Evolutionary conservation across 2,888 invertebrate species (phyloP).

Genomic region (Dermolepida albohirtum): DNA sequence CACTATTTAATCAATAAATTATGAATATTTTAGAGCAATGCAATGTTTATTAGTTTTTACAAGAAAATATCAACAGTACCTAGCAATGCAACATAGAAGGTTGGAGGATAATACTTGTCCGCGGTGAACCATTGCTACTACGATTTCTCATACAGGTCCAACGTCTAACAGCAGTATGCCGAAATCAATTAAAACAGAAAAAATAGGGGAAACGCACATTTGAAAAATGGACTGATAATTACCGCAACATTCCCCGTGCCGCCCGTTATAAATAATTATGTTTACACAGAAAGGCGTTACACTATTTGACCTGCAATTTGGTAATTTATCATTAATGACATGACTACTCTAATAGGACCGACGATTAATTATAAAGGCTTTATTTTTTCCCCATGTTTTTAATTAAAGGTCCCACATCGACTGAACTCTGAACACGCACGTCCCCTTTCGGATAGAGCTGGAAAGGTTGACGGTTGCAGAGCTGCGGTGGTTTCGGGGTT

Average conservation of each 20-base stretch:
- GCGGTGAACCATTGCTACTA: not conserved
- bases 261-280: conserved; percentile 45
- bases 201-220: conserved; percentile 21
- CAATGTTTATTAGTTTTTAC: too few species aligned
- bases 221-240: conserved; percentile 45
- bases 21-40: too few species aligned
- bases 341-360: conserved; percentile 33
- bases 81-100: too few species aligned
- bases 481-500: conserved; percentile 28
- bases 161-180: not conserved
- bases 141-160: not conserved
- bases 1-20: too few species aligned
- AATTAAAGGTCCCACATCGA: conserved; percentile 37
- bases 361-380: conserved; percentile 41
- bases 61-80: too few species aligned
- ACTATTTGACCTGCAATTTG: conserved; percentile 46
- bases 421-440: conserved; percentile 28
- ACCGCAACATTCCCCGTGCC: conserved; percentile 40
- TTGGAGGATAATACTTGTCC: too few species aligned
- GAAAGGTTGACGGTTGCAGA: conserved; percentile 15
- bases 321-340: conserved; percentile 44
- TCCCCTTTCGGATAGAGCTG: conserved; percentile 2
- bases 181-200: conserved; percentile 32
- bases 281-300: conserved; percentile 46
- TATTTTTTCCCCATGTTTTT: conserved; percentile 36